Evolutionary conservation across 23 tunicate species (phyloP).

Genomic region (Clavelina lepadiformis): DNA sequence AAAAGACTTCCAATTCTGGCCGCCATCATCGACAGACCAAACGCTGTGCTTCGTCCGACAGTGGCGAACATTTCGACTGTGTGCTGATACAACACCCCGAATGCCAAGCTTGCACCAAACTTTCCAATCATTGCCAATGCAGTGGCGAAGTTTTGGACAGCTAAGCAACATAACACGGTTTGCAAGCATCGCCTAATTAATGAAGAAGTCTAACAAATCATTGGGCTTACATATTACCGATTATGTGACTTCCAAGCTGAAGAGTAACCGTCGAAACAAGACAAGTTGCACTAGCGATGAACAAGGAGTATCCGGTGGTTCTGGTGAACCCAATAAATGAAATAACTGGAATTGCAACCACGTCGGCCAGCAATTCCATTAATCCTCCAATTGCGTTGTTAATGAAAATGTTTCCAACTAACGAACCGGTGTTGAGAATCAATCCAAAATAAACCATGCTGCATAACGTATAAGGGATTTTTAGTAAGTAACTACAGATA

Average conservation of each 20-base stretch:
- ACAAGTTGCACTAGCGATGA: slow-evolving; percentile 14
- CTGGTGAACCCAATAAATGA: slow-evolving; percentile 7
- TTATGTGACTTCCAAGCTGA: slow-evolving; percentile 7
- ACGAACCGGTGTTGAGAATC: slow-evolving; percentile 17
- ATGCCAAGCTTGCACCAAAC: slow-evolving; percentile 35
- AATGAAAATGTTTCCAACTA: slow-evolving; percentile 22
- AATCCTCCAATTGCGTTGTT: slow-evolving; percentile 39
- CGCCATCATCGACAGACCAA: slow-evolving; percentile 46
- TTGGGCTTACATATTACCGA: no score
- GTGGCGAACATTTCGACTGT: slow-evolving; percentile 48
- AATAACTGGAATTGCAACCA: slow-evolving; percentile 1
- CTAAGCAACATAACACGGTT: no score
- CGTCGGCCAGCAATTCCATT: slow-evolving; percentile 21
- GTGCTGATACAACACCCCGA: slow-evolving; percentile 31
- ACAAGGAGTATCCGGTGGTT: neutral
- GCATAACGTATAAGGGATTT: no score
- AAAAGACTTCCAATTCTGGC: slow-evolving; percentile 52
- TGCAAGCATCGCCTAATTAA: no score
- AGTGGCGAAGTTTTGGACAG: slow-evolving; percentile 8
- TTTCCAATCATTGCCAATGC: slow-evolving; percentile 39
- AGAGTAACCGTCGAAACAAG: slow-evolving; percentile 8
- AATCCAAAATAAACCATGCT: slow-evolving; percentile 44
- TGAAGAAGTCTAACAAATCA: no score
- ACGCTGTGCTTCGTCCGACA: slow-evolving; percentile 39
- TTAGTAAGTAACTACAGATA: no score